Conservation (phyloP, 2,888 invertebrate genomes). For the Scaptomyza cyrtandrae region DNA sequence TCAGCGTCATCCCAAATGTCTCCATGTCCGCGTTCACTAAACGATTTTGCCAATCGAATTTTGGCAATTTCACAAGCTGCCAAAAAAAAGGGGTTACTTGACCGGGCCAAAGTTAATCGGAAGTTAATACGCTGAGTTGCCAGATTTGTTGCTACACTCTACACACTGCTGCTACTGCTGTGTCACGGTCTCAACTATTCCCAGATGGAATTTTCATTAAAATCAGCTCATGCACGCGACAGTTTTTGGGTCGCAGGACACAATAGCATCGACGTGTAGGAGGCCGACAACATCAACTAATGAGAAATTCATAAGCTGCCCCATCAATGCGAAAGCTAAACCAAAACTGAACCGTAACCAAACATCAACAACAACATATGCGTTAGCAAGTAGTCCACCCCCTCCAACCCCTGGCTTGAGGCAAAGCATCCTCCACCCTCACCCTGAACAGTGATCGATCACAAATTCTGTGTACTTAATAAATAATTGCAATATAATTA, state of each 20-base stretch:
- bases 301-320: conserved; percentile 79
- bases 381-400: conserved; percentile 24
- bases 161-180: conserved; percentile 37
- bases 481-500: conserved; percentile 81
- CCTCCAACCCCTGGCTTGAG: background rate
- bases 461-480: conserved; percentile 78
- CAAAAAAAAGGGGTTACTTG: conserved; percentile 70
- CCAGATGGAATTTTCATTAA: conserved; percentile 80
- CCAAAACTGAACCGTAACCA: conserved; percentile 16
- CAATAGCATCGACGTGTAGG: conserved; percentile 44
- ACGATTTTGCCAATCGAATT: conserved; percentile 80
- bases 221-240: conserved; percentile 76
- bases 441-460: conserved; percentile 67
- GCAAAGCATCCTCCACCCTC: conserved; percentile 6
- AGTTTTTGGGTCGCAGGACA: conserved; percentile 49
- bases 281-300: conserved; percentile 60
- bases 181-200: conserved; percentile 71
- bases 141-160: conserved; percentile 62
- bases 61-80: conserved; percentile 71
- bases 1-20: conserved; percentile 24
- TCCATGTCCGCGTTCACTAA: conserved; percentile 54
- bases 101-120: conserved; percentile 83
- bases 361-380: conserved; percentile 53
- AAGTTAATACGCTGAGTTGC: conserved; percentile 84
- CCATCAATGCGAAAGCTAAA: conserved; percentile 19